A percentile compares a stretch with the other conserved stretches of the same genome.
These are phyloP conservation scores for Eristalis arbustorum DNA, from an alignment of 2,888 invertebrate species.

Conservation along the genomic window DNA sequence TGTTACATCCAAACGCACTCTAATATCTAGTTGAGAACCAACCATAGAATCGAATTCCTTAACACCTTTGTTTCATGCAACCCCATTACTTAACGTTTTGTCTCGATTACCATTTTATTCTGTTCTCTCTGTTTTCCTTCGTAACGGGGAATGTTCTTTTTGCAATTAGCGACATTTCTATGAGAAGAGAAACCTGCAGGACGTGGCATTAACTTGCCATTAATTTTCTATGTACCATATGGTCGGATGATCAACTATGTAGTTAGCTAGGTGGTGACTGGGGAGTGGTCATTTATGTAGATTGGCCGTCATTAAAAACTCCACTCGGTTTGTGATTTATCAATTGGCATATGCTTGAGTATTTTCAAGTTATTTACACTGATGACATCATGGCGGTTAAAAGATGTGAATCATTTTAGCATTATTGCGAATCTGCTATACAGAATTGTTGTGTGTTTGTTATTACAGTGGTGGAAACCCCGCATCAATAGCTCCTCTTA, in stretches of 20 bases:
- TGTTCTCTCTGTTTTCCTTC: neutral
- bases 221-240: neutral
- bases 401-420: too few species aligned
- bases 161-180: neutral
- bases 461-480: too few species aligned
- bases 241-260: neutral
- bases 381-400: too few species aligned
- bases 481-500: too few species aligned
- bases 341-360: too few species aligned
- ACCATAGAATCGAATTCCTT: neutral
- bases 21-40: too few species aligned
- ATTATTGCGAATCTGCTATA: too few species aligned
- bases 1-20: too few species aligned
- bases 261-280: neutral
- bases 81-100: neutral
- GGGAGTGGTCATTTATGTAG: neutral
- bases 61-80: too few species aligned
- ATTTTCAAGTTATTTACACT: too few species aligned
- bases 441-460: too few species aligned
- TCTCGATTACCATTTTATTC: neutral
- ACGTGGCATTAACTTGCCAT: neutral
- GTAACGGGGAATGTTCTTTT: neutral
- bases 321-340: too few species aligned
- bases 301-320: neutral
- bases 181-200: neutral